Percentiles rank a stretch among this genome's conserved stretches.
phyloP scores from a whole-genome alignment of 2,797 vertebrate genomes.

The Antennarius maculatus region DNA sequence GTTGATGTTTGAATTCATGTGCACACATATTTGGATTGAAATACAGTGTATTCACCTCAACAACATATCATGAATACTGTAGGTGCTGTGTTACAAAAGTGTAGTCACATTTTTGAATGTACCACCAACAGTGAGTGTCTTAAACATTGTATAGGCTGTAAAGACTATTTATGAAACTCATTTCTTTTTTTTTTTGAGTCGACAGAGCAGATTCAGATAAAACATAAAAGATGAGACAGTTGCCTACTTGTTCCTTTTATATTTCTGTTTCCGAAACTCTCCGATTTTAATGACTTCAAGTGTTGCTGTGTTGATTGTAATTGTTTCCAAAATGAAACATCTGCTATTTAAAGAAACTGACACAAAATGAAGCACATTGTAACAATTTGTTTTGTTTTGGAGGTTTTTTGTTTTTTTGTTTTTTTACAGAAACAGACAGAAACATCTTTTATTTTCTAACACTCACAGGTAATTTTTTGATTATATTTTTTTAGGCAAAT shows the following conservation, averaged over 20 bases:
- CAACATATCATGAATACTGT: conserved; percentile 52
- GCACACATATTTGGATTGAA: conserved; percentile 18
- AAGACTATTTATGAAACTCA: conserved; percentile 49
- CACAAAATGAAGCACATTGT: conserved; percentile 7
- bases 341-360: not conserved
- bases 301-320: conserved; percentile 32
- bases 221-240: not conserved
- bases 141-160: conserved; percentile 56
- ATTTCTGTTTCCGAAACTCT: conserved; percentile 11
- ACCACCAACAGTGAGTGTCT: conserved; percentile 59
- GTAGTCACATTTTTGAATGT: conserved; percentile 66
- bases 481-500: conserved; percentile 27
- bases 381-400: conserved; percentile 3
- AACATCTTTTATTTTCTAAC: not conserved
- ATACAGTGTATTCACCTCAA: conserved; percentile 36
- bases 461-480: not conserved
- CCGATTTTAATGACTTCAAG: conserved; percentile 32
- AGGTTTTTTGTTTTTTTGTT: not conserved
- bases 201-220: conserved; percentile 25
- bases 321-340: conserved; percentile 44
- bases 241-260: conserved; percentile 6
- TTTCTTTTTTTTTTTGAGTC: conserved; percentile 56
- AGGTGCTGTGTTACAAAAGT: conserved; percentile 41
- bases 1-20: conserved; percentile 18
- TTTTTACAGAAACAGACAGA: not conserved